Percentiles rank a stretch among this genome's conserved stretches.
phyloP scores from a whole-genome alignment of 2,113 vertebrate species.

The Poicephalus meyeri region DNA sequence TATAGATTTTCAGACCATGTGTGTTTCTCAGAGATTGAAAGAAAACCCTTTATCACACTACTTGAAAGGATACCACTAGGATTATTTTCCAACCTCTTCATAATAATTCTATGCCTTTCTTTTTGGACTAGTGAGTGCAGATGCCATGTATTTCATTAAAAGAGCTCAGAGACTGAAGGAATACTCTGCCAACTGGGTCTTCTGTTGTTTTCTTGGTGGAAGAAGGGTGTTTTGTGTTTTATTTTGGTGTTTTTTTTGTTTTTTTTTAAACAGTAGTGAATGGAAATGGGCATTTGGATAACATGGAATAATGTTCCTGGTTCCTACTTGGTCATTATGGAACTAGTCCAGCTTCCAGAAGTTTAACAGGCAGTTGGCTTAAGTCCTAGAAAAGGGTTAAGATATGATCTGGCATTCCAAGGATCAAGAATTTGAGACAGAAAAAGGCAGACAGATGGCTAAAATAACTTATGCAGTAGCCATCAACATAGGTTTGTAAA shows the following conservation, averaged over 20 bases:
- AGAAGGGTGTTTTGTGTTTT: background rate
- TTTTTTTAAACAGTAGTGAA: background rate
- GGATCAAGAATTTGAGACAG: background rate
- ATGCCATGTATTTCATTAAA: background rate
- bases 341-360: background rate
- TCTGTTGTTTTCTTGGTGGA: background rate
- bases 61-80: background rate
- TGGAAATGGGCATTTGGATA: background rate
- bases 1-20: background rate
- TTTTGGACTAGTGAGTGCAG: background rate
- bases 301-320: background rate
- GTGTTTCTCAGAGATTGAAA: background rate
- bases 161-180: background rate
- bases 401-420: background rate
- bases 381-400: background rate
- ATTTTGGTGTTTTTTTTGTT: accelerated
- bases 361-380: background rate
- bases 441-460: background rate
- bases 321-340: background rate
- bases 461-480: background rate
- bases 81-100: background rate
- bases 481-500: background rate
- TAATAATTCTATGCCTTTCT: background rate
- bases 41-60: background rate
- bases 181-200: background rate